Conservation (phyloP, 2,888 invertebrate genomes). For the Anthophora plumipes region DNA sequence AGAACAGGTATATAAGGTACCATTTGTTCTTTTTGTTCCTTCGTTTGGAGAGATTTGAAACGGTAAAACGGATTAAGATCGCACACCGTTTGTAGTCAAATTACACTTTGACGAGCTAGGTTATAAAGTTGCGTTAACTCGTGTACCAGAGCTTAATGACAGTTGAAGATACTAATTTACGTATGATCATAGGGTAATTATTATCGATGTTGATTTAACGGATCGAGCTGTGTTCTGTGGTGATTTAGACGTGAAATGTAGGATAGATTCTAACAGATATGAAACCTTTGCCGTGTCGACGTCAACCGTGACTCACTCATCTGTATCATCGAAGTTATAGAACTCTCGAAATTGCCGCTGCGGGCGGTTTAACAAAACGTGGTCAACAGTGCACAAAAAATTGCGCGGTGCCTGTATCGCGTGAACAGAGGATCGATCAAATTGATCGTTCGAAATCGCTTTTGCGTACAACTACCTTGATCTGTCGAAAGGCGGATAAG, state of each 20-base stretch:
- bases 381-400: conserved; percentile 34
- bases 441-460: conserved; percentile 34
- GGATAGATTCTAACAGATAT: conserved; percentile 20
- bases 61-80: conserved; percentile 1
- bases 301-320: conserved; percentile 23
- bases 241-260: conserved; percentile 12
- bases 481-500: background rate
- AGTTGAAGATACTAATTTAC: background rate
- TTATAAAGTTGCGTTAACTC: background rate
- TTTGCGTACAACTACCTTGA: background rate
- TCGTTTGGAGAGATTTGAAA: background rate
- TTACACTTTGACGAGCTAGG: background rate
- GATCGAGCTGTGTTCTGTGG: background rate
- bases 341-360: conserved; percentile 50
- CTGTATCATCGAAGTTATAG: conserved; percentile 11
- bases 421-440: conserved; percentile 26
- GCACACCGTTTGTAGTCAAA: background rate
- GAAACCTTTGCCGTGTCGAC: background rate
- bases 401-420: conserved; percentile 18
- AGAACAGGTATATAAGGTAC: too few relatives aligned
- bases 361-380: conserved; percentile 48
- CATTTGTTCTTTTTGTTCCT: background rate
- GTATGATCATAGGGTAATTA: conserved; percentile 14
- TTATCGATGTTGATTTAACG: conserved; percentile 9
- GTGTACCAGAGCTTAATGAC: background rate